phyloP scores from a whole-genome alignment of 2,113 vertebrate genomes.

The Haplochromis burtoni region DNA sequence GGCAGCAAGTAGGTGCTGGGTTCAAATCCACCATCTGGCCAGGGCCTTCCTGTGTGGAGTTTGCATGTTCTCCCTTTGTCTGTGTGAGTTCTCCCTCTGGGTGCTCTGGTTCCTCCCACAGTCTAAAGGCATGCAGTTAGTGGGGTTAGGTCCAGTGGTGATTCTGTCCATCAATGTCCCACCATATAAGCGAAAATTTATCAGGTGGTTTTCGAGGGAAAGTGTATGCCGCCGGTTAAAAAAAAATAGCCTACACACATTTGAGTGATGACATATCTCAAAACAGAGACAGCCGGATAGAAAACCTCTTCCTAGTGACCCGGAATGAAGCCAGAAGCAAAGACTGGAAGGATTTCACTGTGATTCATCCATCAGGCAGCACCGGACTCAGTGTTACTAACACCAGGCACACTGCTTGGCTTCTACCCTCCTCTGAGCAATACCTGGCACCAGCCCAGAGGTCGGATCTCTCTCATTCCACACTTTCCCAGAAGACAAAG shows the following conservation, averaged over 20 bases:
- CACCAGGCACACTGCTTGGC: background rate
- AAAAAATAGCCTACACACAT: background rate
- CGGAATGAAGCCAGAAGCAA: background rate
- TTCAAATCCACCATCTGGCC: background rate
- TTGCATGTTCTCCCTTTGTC: background rate
- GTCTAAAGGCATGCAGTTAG: background rate
- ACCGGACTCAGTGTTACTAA: constrained; percentile 6
- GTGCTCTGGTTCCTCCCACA: background rate
- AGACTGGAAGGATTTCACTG: background rate
- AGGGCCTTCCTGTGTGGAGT: background rate
- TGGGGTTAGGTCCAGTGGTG: background rate
- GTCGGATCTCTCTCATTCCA: constrained; percentile 12
- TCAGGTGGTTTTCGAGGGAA: background rate
- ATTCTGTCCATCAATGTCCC: background rate
- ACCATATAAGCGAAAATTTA: background rate
- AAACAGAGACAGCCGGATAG: background rate
- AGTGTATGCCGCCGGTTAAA: background rate
- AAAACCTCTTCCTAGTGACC: background rate
- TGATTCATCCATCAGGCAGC: constrained; percentile 20
- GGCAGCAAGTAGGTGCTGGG: background rate
- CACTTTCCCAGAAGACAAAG: background rate
- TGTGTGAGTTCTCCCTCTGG: background rate
- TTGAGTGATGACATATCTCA: background rate
- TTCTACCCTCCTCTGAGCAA: background rate
- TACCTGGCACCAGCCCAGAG: constrained; percentile 18